Percentiles rank a stretch among this genome's conserved stretches.
Conservation (phyloP, 1,140 invertebrate species). For the Goniozus legneri region DNA sequence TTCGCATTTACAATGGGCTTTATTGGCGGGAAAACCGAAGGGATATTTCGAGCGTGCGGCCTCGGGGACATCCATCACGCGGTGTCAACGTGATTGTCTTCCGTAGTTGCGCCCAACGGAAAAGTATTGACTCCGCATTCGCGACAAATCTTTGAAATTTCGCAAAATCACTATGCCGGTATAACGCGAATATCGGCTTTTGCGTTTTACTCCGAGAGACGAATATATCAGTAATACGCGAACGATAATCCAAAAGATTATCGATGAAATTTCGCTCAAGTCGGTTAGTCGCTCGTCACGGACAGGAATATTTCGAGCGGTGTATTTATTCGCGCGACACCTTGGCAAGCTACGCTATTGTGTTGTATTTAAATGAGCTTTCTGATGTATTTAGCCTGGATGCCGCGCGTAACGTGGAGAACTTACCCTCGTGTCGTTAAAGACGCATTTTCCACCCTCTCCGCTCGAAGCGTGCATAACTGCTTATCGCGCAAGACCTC, state of each 20-base stretch:
- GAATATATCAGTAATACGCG: too few relatives aligned
- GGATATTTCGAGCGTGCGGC: constrained; percentile 39
- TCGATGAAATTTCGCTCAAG: neutral
- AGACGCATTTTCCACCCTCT: constrained; percentile 41
- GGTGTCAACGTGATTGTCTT: constrained; percentile 56
- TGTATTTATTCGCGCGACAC: constrained; percentile 27
- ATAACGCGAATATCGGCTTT: too few relatives aligned
- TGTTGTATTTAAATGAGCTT: constrained; percentile 48
- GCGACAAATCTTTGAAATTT: neutral
- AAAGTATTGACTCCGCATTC: constrained; percentile 44
- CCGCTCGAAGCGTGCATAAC: too few relatives aligned
- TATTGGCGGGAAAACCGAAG: constrained; percentile 50
- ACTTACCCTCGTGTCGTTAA: constrained; percentile 31
- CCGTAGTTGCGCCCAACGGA: constrained; percentile 30
- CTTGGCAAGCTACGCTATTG: constrained; percentile 28
- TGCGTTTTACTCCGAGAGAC: too few relatives aligned
- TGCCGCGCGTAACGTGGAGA: constrained; percentile 22
- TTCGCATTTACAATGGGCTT: constrained; percentile 56
- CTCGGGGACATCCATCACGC: constrained; percentile 50
- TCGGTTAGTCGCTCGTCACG: neutral
- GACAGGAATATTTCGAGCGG: constrained; percentile 28
- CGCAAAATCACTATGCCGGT: too few relatives aligned
- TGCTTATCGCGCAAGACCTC: too few relatives aligned
- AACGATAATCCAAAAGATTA: neutral
- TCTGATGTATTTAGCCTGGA: constrained; percentile 42